phyloP scores from a whole-genome alignment of 2,113 vertebrate species.

The Lanius ludovicianus region DNA sequence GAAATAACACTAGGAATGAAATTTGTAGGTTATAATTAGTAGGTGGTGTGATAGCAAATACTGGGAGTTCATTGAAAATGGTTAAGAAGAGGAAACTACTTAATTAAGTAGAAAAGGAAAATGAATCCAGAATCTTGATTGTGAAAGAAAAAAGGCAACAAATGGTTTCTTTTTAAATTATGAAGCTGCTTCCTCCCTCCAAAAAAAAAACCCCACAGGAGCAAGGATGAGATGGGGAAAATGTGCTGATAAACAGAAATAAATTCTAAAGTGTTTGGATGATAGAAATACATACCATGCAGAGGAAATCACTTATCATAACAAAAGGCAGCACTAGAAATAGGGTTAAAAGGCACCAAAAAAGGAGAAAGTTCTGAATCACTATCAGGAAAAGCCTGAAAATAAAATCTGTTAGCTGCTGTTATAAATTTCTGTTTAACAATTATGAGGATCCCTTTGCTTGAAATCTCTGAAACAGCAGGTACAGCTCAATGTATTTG shows the following conservation, averaged over 20 bases:
- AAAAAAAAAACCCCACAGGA: not conserved
- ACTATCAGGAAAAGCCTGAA: not conserved
- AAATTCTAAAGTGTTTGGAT: not conserved
- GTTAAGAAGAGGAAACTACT: not conserved
- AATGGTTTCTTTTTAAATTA: not conserved
- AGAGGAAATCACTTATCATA: not conserved
- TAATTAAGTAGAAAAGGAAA: not conserved
- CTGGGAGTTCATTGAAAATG: not conserved
- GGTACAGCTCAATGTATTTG: not conserved
- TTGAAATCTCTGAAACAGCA: not conserved
- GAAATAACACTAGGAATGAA: not conserved
- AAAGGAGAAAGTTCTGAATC: not conserved
- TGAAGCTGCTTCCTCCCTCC: not conserved
- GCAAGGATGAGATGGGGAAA: not conserved
- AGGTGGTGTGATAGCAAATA: not conserved
- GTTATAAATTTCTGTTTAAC: not conserved
- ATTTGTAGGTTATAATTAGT: slow-evolving; percentile 3
- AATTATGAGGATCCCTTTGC: not conserved
- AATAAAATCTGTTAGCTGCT: not conserved
- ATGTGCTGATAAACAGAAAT: not conserved
- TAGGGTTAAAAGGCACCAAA: not conserved
- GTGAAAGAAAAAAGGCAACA: not conserved
- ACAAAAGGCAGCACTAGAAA: not conserved
- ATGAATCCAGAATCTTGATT: not conserved
- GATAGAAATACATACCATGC: not conserved